phyloP scores from a whole-genome alignment of 2,888 invertebrate genomes.

The Phasia obesa region DNA sequence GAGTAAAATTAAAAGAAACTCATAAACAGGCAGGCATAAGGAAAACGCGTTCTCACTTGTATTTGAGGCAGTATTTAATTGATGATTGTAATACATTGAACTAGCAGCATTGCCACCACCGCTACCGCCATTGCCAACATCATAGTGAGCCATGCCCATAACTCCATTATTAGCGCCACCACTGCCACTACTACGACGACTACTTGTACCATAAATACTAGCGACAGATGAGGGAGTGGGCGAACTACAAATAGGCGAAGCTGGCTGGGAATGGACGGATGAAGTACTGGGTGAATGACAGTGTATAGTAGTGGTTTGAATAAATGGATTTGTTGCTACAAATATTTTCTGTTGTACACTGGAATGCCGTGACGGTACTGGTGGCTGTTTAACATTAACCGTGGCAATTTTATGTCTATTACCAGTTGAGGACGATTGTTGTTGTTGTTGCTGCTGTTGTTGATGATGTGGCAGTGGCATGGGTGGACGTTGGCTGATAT shows the following conservation, averaged over 20 bases:
- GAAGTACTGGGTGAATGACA: conserved; percentile 77
- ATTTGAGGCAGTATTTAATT: conserved; percentile 70
- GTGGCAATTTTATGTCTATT: conserved; percentile 43
- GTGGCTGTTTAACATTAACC: conserved; percentile 77
- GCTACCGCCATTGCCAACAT: conserved; percentile 73
- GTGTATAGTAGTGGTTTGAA: conserved; percentile 81
- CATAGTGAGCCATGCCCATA: conserved; percentile 74
- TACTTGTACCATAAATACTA: conserved; percentile 71
- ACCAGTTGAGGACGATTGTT: conserved; percentile 61
- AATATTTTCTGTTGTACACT: conserved; percentile 82
- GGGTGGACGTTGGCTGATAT: conserved; percentile 68
- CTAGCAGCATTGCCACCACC: conserved; percentile 75
- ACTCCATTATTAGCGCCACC: conserved; percentile 70
- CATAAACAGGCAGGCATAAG: conserved; percentile 73
- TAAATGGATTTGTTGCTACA: conserved; percentile 82
- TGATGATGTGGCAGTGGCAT: conserved; percentile 72
- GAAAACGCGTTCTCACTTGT: conserved; percentile 79
- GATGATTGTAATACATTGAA: conserved; percentile 72
- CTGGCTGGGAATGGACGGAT: conserved; percentile 74
- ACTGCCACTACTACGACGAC: conserved; percentile 70
- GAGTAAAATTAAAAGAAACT: conserved; percentile 57
- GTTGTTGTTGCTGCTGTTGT: conserved; percentile 72
- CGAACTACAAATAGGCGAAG: conserved; percentile 79
- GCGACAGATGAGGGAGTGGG: conserved; percentile 75
- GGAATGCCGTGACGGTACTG: conserved; percentile 80